Conservation (phyloP, 2,797 vertebrate species). For the Adelosebastes latens region DNA sequence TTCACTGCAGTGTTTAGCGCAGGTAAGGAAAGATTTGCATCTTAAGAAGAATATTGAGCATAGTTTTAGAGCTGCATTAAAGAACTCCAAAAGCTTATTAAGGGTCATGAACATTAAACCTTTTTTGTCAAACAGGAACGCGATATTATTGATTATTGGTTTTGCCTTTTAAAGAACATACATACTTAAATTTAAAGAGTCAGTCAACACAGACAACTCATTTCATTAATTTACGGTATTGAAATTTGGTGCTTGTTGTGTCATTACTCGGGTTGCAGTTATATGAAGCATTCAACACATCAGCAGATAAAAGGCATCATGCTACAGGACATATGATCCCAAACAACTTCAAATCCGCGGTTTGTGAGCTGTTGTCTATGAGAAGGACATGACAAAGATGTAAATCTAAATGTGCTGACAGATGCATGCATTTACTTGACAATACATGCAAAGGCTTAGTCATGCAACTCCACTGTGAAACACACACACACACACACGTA, state of each 20-base stretch:
- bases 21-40: not conserved
- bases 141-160: not conserved
- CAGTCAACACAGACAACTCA: not conserved
- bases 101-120: not conserved
- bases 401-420: slow-evolving; percentile 41
- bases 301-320: not conserved
- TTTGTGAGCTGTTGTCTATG: slow-evolving; percentile 8
- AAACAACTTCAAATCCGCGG: not conserved
- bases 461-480: slow-evolving; percentile 54
- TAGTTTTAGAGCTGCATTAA: not conserved
- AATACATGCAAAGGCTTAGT: slow-evolving; percentile 57
- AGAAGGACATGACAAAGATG: slow-evolving; percentile 14
- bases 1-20: not conserved
- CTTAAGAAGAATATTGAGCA: too few relatives aligned
- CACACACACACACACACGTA: slow-evolving; percentile 3
- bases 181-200: not conserved
- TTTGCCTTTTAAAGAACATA: not conserved
- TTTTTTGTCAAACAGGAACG: not conserved
- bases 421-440: slow-evolving; percentile 52
- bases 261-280: not conserved
- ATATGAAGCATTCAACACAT: slow-evolving; percentile 9
- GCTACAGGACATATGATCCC: slow-evolving; percentile 1
- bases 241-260: not conserved
- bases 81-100: not conserved
- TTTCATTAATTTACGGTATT: not conserved